Base-by-base conservation (phyloP, 2,797 vertebrate species). In the Leptoclinus maculatus region DNA sequence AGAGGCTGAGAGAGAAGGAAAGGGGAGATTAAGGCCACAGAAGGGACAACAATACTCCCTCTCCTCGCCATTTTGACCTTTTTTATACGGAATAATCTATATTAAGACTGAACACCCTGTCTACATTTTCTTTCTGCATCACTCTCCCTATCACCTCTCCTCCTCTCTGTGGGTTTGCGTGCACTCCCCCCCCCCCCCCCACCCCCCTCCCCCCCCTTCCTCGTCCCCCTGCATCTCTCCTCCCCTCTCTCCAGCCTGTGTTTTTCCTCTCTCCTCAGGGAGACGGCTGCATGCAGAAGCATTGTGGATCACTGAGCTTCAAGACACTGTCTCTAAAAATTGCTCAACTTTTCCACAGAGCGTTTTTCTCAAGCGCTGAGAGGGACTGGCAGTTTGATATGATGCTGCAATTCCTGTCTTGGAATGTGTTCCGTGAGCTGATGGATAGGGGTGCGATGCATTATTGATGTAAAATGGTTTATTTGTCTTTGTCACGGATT, bases 271-370 rank as follows among this genome's bases (percentile, higher is more conserved):
- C 23, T 92, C 92, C 90, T 87, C 62, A 0, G 87, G 88, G 91
- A 91, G 77, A 66, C 62, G 78, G 74, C 86, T 85, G 83, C 78
- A 89, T 83, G 82, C 85, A 85, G 76, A 85, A 84, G 70, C 91
- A 84, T 87, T 71, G 88, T 92, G 93, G 93, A 93, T 94, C 92
- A 92, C 88, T 90, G 92, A 85, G 91, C 93, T 93, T 92, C 87
- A 87, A 87, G 79, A 82, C 82, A 67, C 58, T 17, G 17, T 74
- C 84, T 91, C 86, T 85, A 91, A 92, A 91, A 90, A 89, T 73
- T 81, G 76, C 76, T 90, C 74, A 47, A 57, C 76, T 87, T 83
- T 85, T 79, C 66, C 62, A 51, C 60, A 69, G 19, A 83, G 74
- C 32, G 3, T 83, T 86, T 86, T 82, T 79, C 57, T 36, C 21